A percentile compares a stretch with the other conserved stretches of the same genome.
Evolutionary conservation across 2,797 vertebrate species (phyloP).

Genomic region (Paratrypauchen microcephalus): DNA sequence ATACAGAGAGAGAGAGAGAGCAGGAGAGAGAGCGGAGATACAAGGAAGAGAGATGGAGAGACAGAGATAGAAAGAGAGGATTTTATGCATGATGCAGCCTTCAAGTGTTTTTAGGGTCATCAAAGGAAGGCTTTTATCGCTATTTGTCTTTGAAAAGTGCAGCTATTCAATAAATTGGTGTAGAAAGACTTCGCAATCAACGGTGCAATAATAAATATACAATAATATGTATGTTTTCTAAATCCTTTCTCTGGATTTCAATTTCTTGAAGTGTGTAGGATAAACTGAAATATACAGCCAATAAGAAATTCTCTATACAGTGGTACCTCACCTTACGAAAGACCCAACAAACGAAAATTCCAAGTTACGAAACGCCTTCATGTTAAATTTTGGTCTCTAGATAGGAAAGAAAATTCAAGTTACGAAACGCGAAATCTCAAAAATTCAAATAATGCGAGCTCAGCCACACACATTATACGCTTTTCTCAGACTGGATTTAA

Average conservation of each 20-base stretch:
- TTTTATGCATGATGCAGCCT: neutral
- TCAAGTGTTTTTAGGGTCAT: neutral
- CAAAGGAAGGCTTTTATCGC: neutral
- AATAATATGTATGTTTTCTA: neutral
- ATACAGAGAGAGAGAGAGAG: too few species aligned
- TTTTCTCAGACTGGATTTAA: too few species aligned
- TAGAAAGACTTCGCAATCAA: neutral
- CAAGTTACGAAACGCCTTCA: too few species aligned
- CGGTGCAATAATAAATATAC: neutral
- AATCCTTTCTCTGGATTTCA: neutral
- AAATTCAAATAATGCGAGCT: too few species aligned
- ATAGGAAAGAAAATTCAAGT: too few species aligned
- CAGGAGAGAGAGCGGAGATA: too few species aligned
- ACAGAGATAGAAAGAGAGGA: neutral
- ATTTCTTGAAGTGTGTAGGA: neutral
- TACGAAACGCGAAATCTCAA: too few species aligned
- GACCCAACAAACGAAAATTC: too few species aligned
- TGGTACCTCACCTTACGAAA: too few species aligned
- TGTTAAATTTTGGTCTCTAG: too few species aligned
- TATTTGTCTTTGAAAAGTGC: neutral
- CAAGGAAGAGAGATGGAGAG: too few species aligned
- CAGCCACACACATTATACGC: too few species aligned
- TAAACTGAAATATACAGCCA: neutral
- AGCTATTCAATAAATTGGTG: neutral
- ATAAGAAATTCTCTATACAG: neutral